These are phyloP conservation scores for Centrocercus urophasianus DNA, from an alignment of 2,113 vertebrate genomes.

Conservation along the genomic window DNA sequence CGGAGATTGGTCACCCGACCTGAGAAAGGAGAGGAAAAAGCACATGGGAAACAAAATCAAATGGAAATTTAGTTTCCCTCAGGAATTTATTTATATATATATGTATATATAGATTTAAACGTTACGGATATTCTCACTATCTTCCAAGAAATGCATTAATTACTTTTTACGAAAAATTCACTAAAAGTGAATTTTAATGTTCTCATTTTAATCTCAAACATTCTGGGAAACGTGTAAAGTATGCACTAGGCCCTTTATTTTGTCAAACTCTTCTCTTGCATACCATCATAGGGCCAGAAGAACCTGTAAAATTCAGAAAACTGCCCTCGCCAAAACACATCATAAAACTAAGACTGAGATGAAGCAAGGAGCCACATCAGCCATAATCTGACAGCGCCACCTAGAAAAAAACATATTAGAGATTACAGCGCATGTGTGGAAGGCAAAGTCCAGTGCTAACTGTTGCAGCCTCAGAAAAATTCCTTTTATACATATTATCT, in stretches of 20 bases:
- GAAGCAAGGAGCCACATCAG: constrained; percentile 94
- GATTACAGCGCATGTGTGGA: constrained; percentile 99
- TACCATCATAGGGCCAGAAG: constrained; percentile 94
- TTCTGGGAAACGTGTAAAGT: constrained; percentile 76
- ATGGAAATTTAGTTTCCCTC: constrained; percentile 63
- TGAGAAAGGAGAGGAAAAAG: constrained; percentile 78
- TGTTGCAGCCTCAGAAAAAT: constrained; percentile 74
- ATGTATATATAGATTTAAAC: not conserved
- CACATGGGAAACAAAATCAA: constrained; percentile 77
- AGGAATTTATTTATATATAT: not conserved
- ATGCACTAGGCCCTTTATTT: constrained; percentile 81
- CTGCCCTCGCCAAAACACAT: constrained; percentile 94
- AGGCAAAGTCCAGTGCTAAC: constrained; percentile 85
- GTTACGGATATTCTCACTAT: constrained; percentile 77
- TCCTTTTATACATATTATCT: constrained; percentile 43
- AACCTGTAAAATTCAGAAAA: constrained; percentile 98
- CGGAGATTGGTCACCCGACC: constrained; percentile 98
- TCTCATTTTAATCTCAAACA: constrained; percentile 76
- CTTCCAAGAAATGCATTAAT: constrained; percentile 59
- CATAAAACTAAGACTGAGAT: constrained; percentile 96
- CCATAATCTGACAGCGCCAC: constrained; percentile 95
- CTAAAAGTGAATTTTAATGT: constrained; percentile 67
- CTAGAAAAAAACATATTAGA: constrained; percentile 99
- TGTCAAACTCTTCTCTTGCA: constrained; percentile 90
- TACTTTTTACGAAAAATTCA: constrained; percentile 68